A percentile compares a stretch with the other conserved stretches of the same genome.
Conservation (phyloP, 2,888 invertebrate genomes). For the Polyommatus icarus region DNA sequence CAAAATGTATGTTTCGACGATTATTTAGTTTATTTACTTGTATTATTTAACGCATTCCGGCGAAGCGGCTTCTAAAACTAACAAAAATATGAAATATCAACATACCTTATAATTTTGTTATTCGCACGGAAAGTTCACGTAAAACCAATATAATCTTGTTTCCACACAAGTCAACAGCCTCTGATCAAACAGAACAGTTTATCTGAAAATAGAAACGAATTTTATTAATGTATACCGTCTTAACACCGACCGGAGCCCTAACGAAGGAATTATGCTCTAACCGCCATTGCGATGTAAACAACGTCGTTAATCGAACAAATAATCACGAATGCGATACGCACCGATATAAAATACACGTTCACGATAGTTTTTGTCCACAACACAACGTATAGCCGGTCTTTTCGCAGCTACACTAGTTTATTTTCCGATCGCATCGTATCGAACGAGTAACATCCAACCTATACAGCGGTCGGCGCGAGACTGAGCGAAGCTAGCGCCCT, state of each 20-base stretch:
- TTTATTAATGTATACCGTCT: slow-evolving; percentile 67
- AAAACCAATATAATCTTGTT: slow-evolving; percentile 73
- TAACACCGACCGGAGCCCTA: slow-evolving; percentile 56
- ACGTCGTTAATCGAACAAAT: slow-evolving; percentile 36
- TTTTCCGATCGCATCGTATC: slow-evolving; percentile 69
- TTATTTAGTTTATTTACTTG: neutral
- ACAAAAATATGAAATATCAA: slow-evolving; percentile 55
- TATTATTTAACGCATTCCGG: neutral
- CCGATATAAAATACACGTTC: slow-evolving; percentile 64
- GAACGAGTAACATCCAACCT: slow-evolving; percentile 62
- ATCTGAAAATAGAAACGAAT: slow-evolving; percentile 78
- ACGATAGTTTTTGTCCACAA: slow-evolving; percentile 70
- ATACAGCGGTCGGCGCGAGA: slow-evolving; percentile 75
- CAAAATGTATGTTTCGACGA: slow-evolving; percentile 35
- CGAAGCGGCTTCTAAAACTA: slow-evolving; percentile 47
- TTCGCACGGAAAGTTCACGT: slow-evolving; percentile 74
- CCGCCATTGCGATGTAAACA: slow-evolving; percentile 44
- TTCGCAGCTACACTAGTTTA: slow-evolving; percentile 77
- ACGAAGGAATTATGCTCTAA: slow-evolving; percentile 43
- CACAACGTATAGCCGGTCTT: slow-evolving; percentile 63
- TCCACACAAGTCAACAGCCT: slow-evolving; percentile 69
- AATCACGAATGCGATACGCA: slow-evolving; percentile 57
- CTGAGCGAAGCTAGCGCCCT: slow-evolving; percentile 75
- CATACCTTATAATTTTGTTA: slow-evolving; percentile 68
- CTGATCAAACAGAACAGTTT: slow-evolving; percentile 74